Base-by-base conservation (phyloP, 2,797 vertebrate genomes). In the Hoplostethus atlanticus region DNA sequence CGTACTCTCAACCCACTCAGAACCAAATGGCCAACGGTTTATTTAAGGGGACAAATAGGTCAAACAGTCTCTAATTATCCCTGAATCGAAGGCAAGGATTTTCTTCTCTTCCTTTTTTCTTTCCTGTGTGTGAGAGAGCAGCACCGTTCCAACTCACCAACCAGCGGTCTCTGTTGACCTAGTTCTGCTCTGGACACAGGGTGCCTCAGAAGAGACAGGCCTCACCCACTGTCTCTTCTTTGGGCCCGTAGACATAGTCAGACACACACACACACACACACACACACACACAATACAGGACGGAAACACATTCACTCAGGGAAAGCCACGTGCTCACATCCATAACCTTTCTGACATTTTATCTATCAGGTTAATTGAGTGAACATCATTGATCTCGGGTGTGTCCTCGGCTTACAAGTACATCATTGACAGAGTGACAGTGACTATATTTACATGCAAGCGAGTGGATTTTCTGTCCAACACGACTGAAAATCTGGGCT, bases 101-200 rank as follows among this genome's bases (percentile, higher is more conserved):
- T 91, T 82, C 76, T 83, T 81, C 78, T 84, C 68, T 68, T 81
- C 53, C 56, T 56, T 67, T 79, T 86, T 87, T 87, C 73, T 87
- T 85, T 77, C 71, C 60, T 83, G 70, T 81, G 73, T 88, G 81
- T 86, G 79, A 86, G 85, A 77, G 85, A 83, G 81, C 76, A 86
- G 86, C 86, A 84, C 84, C 81, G 89, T 93, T 93, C 91, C 90
- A 92, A 89, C 82, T 91, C 89, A 91, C 77, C 89, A 90, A 89
- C 84, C 87, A 86, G 87, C 76, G 57, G 84, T 87, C 88, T 92
- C 85, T 80, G 84, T 78, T 93, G 91, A 93, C 93, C 92, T 93
- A 93, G 79, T 92, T 93, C 90, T 88, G 78, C 71, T 86, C 79
- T 87, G 89, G 87, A 92, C 88, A 86, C 81, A 75, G 87, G 91